Conservation (phyloP, 1,140 invertebrate species). For the Anadara kagoshimensis region DNA sequence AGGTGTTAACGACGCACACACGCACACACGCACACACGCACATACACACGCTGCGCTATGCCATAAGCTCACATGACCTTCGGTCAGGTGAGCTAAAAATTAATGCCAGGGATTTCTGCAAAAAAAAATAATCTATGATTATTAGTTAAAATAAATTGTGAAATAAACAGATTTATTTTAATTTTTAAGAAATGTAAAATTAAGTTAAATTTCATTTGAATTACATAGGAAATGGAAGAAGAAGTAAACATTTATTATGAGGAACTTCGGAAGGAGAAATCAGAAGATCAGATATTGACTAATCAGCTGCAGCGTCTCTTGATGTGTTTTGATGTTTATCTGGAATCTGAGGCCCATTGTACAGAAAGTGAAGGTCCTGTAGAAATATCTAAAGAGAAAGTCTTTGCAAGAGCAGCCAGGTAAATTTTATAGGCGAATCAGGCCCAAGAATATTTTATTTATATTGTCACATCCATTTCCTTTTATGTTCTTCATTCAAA, state of each 20-base stretch:
- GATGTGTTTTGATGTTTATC: slow-evolving; percentile 89
- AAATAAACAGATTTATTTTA: no score
- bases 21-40: no score
- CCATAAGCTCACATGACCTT: no score
- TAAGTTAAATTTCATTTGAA: no score
- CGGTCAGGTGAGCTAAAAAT: no score
- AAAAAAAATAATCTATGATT: no score
- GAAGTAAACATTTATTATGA: slow-evolving; percentile 82
- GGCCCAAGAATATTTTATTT: neutral
- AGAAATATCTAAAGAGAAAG: slow-evolving; percentile 86
- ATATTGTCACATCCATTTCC: neutral
- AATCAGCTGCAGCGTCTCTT: slow-evolving; percentile 86
- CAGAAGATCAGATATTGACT: slow-evolving; percentile 78
- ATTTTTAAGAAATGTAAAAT: no score
- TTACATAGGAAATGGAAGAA: slow-evolving; percentile 82
- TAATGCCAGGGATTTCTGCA: no score
- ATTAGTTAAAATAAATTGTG: no score
- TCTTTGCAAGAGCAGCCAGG: slow-evolving; percentile 83
- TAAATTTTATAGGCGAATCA: slow-evolving; percentile 47
- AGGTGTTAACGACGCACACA: no score
- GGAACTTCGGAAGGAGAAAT: slow-evolving; percentile 70
- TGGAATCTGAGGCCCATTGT: slow-evolving; percentile 81
- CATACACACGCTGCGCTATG: no score
- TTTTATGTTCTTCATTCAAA: slow-evolving; percentile 3
- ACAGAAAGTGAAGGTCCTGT: slow-evolving; percentile 76